These are phyloP conservation scores for Geotrypetes seraphini DNA, from an alignment of 2,797 vertebrate species.

Conservation along the genomic window DNA sequence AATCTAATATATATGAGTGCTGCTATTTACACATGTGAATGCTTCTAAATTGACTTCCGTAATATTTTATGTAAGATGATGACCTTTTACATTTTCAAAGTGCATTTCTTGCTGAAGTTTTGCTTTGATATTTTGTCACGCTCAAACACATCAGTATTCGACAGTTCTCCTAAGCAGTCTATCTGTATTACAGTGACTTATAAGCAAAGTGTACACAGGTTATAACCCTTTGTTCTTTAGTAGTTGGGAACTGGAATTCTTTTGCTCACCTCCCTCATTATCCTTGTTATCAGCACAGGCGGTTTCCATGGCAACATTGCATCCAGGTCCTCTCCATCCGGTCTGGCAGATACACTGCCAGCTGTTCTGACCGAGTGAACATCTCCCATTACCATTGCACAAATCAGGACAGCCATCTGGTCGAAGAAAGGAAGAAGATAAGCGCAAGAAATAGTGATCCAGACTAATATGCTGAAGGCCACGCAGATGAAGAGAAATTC, in stretches of 20 bases:
- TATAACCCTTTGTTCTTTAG: slow-evolving; percentile 20
- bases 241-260: slow-evolving; percentile 37
- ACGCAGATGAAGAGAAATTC: slow-evolving; percentile 32
- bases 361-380: slow-evolving; percentile 96
- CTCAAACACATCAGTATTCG: too few species aligned
- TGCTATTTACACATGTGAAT: too few species aligned
- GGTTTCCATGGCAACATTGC: slow-evolving; percentile 97
- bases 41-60: too few species aligned
- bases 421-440: slow-evolving; percentile 60
- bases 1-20: too few species aligned
- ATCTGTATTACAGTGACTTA: too few species aligned
- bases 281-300: slow-evolving; percentile 96
- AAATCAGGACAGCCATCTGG: slow-evolving; percentile 95
- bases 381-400: slow-evolving; percentile 94
- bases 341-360: slow-evolving; percentile 98
- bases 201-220: background rate
- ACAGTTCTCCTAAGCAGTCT: too few species aligned
- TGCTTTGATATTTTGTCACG: too few species aligned
- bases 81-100: too few species aligned
- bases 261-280: slow-evolving; percentile 92
- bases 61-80: too few species aligned
- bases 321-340: slow-evolving; percentile 94
- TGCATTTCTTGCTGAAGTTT: too few species aligned
- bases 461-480: slow-evolving; percentile 19
- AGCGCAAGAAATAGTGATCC: slow-evolving; percentile 37